A percentile compares a stretch with the other conserved stretches of the same genome.
Evolutionary conservation across 2,888 invertebrate species (phyloP).

Genomic region (Sthenelais limicola): DNA sequence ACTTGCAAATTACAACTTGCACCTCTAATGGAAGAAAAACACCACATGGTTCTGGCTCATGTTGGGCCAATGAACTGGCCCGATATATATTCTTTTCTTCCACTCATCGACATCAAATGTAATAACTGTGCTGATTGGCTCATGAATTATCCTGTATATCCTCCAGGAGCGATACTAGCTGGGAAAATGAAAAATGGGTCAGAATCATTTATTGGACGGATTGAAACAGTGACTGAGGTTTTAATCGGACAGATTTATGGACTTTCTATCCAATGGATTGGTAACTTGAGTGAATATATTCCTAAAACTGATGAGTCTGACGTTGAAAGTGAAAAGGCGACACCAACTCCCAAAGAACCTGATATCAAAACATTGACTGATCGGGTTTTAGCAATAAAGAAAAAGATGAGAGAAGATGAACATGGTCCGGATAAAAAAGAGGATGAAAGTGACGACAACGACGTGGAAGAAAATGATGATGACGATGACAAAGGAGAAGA

Average conservation of each 20-base stretch:
- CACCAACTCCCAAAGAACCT: background rate
- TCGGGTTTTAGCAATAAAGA: background rate
- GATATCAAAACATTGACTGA: background rate
- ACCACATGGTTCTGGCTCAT: background rate
- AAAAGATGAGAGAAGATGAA: background rate
- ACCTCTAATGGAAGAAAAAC: background rate
- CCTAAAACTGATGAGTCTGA: background rate
- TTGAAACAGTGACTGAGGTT: background rate
- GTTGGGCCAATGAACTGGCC: conserved; percentile 8
- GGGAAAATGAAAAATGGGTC: background rate
- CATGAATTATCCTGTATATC: conserved; percentile 1
- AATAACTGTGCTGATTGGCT: conserved; percentile 16
- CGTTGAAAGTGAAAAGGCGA: background rate
- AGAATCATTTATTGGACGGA: background rate
- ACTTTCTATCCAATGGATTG: conserved; percentile 1
- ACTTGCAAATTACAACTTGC: background rate
- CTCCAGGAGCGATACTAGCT: conserved; percentile 8
- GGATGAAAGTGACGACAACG: background rate
- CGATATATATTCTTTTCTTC: conserved; percentile 4
- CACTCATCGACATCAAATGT: background rate
- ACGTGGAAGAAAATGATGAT: conserved; percentile 20
- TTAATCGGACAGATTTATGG: conserved; percentile 7
- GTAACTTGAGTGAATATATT: conserved; percentile 13
- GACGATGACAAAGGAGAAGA: conserved; percentile 22
- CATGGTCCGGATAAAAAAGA: background rate